Base-by-base conservation (phyloP, 2,113 vertebrate species). In the Oncorhynchus gorbuscha region DNA sequence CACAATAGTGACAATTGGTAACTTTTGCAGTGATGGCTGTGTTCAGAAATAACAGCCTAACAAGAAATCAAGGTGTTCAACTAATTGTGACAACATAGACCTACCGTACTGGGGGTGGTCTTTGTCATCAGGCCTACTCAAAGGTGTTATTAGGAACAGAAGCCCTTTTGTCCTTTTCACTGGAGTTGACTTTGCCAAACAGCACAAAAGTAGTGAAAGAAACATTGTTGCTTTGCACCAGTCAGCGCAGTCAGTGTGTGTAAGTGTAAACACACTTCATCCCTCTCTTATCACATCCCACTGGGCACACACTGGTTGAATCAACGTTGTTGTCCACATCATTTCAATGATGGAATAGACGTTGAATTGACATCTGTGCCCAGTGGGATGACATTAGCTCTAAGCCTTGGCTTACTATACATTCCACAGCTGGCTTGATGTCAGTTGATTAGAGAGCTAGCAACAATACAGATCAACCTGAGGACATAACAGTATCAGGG, bases 251-350 rank as follows among this genome's bases (percentile, higher is more conserved):
- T 66, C 76, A 79, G 83, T 90, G 51, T 5, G 51, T 18, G 51
- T 55, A 55, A 55, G 13, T 55, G 78, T 78, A 88, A 89, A 86
- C 81, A 86, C 83, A 69, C 86, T 83, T 82, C 84, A 84, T 85
- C 80, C 74, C 82, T 73, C 76, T 85, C 78, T 79, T 78, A 80
- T 88, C 91, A 91, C 92, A 92, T 45, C 39, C 39, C 39, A 45
- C 9, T 45, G 39, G 9, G 39, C 39, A 45, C 2, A 45, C 39
- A 11, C 9, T 45, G 9, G 39, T 45, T 45, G 9, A 11, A 45
- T 45, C 39, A 11, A 45, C 9, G 9, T 45, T 11, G 39, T 45
- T 45, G 26, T 45, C 39, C 39, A 45, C 39, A 11, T 45, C 39
- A 45, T 45, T 45, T 45, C 39, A 45, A 45, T 45, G 2, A 45